Base-by-base conservation (phyloP, 2,888 invertebrate species). In the Drepanosiphum platanoidis region DNA sequence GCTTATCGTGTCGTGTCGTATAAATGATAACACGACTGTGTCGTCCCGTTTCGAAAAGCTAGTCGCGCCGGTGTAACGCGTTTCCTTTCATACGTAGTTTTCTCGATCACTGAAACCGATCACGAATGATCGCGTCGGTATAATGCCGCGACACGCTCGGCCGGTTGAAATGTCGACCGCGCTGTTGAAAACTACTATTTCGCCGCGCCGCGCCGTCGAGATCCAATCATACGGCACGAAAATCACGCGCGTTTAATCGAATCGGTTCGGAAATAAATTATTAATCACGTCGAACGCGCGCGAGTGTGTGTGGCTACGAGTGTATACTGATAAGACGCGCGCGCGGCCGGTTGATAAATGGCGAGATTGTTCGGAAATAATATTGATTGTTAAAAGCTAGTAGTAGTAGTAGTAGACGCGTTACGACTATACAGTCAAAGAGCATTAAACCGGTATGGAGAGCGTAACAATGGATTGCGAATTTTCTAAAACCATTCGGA, bases 331-430 rank as follows among this genome's bases (percentile, higher is more conserved):
- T 52, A 52, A 18, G 52, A 22, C 15, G 4, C 52, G 8, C 5
- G 52, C 15, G 4, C 52, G 8, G 22, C 52, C 22, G 22, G 22
- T 52, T 81, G 70, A 81, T 81, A 71, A 70, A 80, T 70, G 58
- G 36, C n/a, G 80, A 30, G 36, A 52, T 70, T 30, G 42, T 79
- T 30, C 27, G 39, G 34, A 22, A 70, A 81, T 71, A 71, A 81
- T n/a, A n/a, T 71, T 71, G 70, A 58, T 58, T 58, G 80, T 71
- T 70, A 80, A 70, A 52, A 79, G n/a, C n/a, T n/a, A n/a, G n/a
- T 11, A 2, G 32, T 68, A 11, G 46, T 9, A 42, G 9, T n/a
- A 68, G 46, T 79, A 80, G 36, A 70, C 52, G 36, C n/a, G 34
- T 11, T 30, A 13, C 36, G 70, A 27, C 34, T 3, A 8, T 70